phyloP scores from a whole-genome alignment of 2,888 invertebrate genomes.

The Chymomyza fuscimana region DNA sequence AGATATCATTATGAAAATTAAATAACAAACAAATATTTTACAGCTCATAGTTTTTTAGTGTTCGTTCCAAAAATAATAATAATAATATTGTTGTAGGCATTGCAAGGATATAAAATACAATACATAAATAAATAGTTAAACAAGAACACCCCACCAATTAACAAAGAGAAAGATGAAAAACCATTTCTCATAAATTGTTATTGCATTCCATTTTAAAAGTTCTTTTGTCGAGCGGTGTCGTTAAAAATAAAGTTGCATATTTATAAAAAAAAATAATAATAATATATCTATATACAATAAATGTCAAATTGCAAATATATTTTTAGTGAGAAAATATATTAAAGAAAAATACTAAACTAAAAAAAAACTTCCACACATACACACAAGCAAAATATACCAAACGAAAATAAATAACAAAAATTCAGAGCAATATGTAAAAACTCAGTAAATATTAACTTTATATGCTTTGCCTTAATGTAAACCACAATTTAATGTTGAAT shows the following conservation, averaged over 20 bases:
- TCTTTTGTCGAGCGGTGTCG: slow-evolving; percentile 46
- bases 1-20: slow-evolving; percentile 45
- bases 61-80: slow-evolving; percentile 56
- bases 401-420: slow-evolving; percentile 35
- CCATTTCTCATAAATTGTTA: slow-evolving; percentile 49
- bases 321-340: slow-evolving; percentile 58
- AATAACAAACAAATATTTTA: slow-evolving; percentile 55
- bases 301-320: slow-evolving; percentile 45
- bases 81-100: slow-evolving; percentile 21
- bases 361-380: slow-evolving; percentile 33
- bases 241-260: slow-evolving; percentile 58
- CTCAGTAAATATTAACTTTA: slow-evolving; percentile 37
- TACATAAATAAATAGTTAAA: slow-evolving; percentile 36
- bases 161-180: slow-evolving; percentile 32
- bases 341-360: slow-evolving; percentile 32
- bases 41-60: slow-evolving; percentile 65
- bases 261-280: slow-evolving; percentile 31
- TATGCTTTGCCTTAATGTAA: slow-evolving; percentile 48
- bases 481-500: slow-evolving; percentile 46
- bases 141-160: slow-evolving; percentile 68
- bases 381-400: slow-evolving; percentile 35
- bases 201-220: slow-evolving; percentile 56
- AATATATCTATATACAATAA: slow-evolving; percentile 21
- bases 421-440: slow-evolving; percentile 57
- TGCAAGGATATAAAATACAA: slow-evolving; percentile 27